These are phyloP conservation scores for Drosophila demipolita DNA, from an alignment of 2,888 invertebrate species.

Conservation along the genomic window DNA sequence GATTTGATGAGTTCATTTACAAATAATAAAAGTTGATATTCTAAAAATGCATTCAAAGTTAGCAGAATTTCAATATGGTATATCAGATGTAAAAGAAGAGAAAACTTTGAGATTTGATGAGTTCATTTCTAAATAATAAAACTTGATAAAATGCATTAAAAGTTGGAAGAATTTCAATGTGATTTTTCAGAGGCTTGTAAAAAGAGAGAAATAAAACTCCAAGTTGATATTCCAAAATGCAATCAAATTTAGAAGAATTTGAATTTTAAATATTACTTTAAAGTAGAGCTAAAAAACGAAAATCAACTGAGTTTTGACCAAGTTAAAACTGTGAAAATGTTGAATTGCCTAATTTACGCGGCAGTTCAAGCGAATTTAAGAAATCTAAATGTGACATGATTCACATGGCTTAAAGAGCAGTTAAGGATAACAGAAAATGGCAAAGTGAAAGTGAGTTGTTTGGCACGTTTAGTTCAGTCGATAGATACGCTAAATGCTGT, in stretches of 20 bases:
- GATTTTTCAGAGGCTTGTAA: no score
- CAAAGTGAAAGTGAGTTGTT: slow-evolving; percentile 30
- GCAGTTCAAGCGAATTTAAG: background rate
- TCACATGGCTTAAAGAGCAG: slow-evolving; percentile 8
- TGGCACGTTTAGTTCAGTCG: slow-evolving; percentile 13
- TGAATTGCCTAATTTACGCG: background rate
- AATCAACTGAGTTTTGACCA: background rate
- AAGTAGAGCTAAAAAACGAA: background rate
- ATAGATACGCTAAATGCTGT: slow-evolving; percentile 8
- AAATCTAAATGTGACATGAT: background rate
- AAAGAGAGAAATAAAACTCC: no score
- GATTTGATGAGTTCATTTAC: no score
- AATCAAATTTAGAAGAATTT: background rate
- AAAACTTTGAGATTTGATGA: background rate
- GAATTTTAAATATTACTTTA: background rate
- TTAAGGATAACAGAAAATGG: slow-evolving; percentile 18
- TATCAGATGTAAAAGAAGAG: background rate
- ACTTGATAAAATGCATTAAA: no score
- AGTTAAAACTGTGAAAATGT: background rate
- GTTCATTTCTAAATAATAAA: background rate
- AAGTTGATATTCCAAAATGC: background rate
- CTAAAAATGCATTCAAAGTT: no score
- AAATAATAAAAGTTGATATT: no score
- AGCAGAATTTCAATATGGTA: no score
- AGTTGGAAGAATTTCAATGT: no score